Evolutionary conservation across 2,888 invertebrate species (phyloP), one percentile per base, ranked within the genome.

Genomic region (Lepetodrilus schrolli): DNA sequence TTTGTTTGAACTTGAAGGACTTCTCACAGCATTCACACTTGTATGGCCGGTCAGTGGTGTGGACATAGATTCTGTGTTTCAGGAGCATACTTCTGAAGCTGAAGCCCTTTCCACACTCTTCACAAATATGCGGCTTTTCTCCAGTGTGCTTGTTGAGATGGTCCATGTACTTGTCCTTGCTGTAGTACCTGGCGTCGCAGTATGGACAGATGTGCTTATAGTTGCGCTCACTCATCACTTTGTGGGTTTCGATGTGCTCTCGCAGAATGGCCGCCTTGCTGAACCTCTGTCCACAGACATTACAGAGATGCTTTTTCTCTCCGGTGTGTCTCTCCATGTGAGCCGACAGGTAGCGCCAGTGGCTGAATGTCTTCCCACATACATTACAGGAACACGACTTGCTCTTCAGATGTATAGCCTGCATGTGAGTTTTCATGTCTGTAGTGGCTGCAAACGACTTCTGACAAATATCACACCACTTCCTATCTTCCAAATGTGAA

Each of bases 141-240:
- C 84, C 85, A 8, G 84, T 85, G 66, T 85, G 86, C 38, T 83
- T 85, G 72, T 86, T 86, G 13, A 84, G 68, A 74, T 86, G 86
- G 69, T 86, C 84, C 4, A 74, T 58, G 26, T 78, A 82, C 23
- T 82, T 82, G 10, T 81, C 73, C 47, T 82, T 83, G 71, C 77
- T 76, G 36, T 77, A 74, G 66, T 80, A 82, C 13, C 77, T 74
- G 23, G 80, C 78, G 3, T 81, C 83, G 73, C 86, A 86, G 58
- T 76, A 81, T 0, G 72, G 74, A 70, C 86, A 86, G 1, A 78
- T 66, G 73, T 75, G 82, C 7, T 78, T 76, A 65, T 84, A 77
- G 13, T 69, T 74, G 8, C 84, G 70, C 20, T 85, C 80, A 23
- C 74, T 76, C 13, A 72, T 72, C 5, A 78, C 76, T 69, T 82